Conservation (phyloP, 1,140 invertebrate genomes). For the Drosophila orena region DNA sequence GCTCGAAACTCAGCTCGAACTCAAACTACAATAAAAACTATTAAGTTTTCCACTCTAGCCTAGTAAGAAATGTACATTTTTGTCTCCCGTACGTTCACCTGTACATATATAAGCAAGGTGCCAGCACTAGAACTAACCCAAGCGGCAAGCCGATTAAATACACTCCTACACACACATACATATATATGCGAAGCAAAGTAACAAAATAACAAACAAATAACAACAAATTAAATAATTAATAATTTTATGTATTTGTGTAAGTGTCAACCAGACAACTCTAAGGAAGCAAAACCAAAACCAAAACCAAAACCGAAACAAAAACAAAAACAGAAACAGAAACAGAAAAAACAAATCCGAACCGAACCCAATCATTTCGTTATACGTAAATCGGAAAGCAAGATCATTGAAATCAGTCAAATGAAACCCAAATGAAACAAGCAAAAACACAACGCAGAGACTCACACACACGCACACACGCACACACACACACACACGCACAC, state of each 20-base stretch:
- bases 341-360: constrained; percentile 5
- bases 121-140: constrained; percentile 27
- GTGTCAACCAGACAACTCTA: constrained; percentile 51
- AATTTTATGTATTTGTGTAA: constrained; percentile 63
- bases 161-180: constrained; percentile 12
- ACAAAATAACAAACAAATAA: constrained; percentile 14
- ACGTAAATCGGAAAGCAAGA: constrained; percentile 23
- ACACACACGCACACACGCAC: constrained; percentile 26
- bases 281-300: constrained; percentile 14
- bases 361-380: constrained; percentile 23
- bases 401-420: constrained; percentile 3
- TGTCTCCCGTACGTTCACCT: constrained; percentile 48
- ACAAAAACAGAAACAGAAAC: not conserved
- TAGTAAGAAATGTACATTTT: constrained; percentile 52
- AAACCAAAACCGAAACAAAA: constrained; percentile 10
- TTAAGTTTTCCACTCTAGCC: constrained; percentile 47
- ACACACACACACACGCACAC: constrained; percentile 26
- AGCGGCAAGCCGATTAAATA: constrained; percentile 10
- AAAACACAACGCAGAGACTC: constrained; percentile 7
- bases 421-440: not conserved
- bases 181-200: constrained; percentile 27
- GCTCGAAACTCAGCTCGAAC: constrained; percentile 17
- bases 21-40: constrained; percentile 41
- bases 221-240: constrained; percentile 35
- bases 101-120: constrained; percentile 39